A percentile compares a stretch with the other conserved stretches of the same genome.
Evolutionary conservation across 1,140 invertebrate genomes (phyloP).

Genomic region (Drosophila nikananu): DNA sequence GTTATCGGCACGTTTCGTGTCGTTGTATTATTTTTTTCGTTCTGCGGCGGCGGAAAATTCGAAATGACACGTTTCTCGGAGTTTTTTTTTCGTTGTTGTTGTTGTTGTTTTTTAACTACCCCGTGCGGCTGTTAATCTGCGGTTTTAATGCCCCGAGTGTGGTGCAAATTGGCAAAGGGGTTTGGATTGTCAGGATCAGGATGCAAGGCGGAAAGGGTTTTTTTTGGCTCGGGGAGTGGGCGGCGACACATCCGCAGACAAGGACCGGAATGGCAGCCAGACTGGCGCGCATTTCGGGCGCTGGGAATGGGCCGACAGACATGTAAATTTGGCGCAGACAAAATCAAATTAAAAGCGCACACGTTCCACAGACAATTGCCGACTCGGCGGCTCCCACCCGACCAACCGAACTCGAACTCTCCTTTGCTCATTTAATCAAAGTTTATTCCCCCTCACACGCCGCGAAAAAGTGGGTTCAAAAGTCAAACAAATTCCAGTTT

Average conservation of each 20-base stretch:
- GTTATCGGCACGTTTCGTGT: constrained; percentile 80
- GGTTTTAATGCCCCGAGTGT: constrained; percentile 81
- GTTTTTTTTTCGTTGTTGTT: no score
- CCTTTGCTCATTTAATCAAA: constrained; percentile 36
- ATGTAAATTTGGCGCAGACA: constrained; percentile 77
- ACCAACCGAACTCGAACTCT: neutral
- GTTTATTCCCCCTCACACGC: constrained; percentile 49
- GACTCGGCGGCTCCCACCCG: constrained; percentile 3
- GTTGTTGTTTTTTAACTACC: constrained; percentile 78
- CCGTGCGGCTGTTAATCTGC: constrained; percentile 80
- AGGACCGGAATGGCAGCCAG: constrained; percentile 46
- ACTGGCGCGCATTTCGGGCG: constrained; percentile 29
- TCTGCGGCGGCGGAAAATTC: constrained; percentile 69
- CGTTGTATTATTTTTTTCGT: constrained; percentile 48
- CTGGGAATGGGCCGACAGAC: constrained; percentile 42
- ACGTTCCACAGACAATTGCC: constrained; percentile 63
- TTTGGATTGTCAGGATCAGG: constrained; percentile 64
- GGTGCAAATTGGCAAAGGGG: constrained; percentile 80
- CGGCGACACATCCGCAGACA: constrained; percentile 37
- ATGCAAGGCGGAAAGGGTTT: constrained; percentile 5
- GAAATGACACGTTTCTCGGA: constrained; percentile 77
- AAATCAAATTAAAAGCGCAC: constrained; percentile 82
- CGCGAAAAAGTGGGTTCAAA: constrained; percentile 7
- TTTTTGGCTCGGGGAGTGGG: constrained; percentile 1
- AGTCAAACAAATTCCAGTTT: neutral